These are phyloP conservation scores for Microplitis mediator DNA, from an alignment of 1,140 invertebrate species.

Conservation along the genomic window DNA sequence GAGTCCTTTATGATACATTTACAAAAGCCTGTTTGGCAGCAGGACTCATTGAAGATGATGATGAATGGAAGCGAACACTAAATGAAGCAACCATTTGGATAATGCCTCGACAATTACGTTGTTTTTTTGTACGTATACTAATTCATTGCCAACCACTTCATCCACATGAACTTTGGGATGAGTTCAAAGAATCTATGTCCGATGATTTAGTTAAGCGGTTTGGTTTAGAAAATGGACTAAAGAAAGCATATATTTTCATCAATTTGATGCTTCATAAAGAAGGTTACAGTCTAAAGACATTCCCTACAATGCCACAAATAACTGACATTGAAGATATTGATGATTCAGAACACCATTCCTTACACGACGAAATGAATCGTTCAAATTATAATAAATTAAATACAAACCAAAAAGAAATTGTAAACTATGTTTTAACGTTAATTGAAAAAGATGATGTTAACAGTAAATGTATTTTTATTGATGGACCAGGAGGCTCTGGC, in stretches of 20 bases:
- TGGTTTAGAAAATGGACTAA: neutral
- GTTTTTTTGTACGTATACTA: neutral
- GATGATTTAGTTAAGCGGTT: neutral
- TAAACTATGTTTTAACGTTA: neutral
- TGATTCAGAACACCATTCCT: neutral
- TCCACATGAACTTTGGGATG: neutral
- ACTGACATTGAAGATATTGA: neutral
- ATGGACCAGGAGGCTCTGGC: too few relatives aligned
- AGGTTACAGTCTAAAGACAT: neutral
- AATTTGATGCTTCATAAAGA: neutral
- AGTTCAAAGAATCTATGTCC: neutral
- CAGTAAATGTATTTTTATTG: neutral
- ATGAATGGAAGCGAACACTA: constrained; percentile 21
- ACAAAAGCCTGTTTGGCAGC: constrained; percentile 15
- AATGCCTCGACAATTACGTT: neutral
- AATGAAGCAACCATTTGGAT: constrained; percentile 5
- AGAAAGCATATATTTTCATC: neutral
- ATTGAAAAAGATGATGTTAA: neutral
- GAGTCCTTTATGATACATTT: constrained; percentile 14
- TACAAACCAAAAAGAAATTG: constrained; percentile 2
- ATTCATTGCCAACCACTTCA: too few relatives aligned
- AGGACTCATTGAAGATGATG: constrained; percentile 31
- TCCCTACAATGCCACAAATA: neutral
- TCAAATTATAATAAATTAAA: neutral
- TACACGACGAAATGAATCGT: neutral